A percentile compares a stretch with the other conserved stretches of the same genome.
phyloP scores from a whole-genome alignment of 2,888 invertebrate species.

The Tenthredo scrophulariae region DNA sequence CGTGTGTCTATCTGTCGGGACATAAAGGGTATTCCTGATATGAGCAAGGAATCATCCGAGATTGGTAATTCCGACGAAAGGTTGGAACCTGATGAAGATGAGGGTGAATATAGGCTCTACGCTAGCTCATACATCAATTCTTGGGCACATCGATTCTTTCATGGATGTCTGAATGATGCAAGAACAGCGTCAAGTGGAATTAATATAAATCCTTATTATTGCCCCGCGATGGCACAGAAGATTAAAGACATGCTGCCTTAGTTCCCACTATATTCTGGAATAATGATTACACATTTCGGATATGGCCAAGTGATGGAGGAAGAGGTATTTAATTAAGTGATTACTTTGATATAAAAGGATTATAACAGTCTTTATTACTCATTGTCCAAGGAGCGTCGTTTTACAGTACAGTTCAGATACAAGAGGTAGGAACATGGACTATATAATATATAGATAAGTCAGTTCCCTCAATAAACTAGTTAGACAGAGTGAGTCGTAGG shows the following conservation, averaged over 20 bases:
- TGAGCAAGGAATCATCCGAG: constrained; percentile 15
- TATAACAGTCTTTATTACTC: no score
- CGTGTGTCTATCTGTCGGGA: not conserved
- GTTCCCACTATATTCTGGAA: constrained; percentile 35
- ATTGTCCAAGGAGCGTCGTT: no score
- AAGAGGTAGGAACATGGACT: no score
- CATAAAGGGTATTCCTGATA: constrained; percentile 19
- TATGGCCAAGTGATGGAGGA: no score
- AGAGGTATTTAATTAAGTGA: no score
- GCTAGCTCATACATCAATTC: not conserved
- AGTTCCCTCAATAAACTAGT: no score
- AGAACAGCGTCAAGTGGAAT: not conserved
- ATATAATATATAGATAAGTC: no score
- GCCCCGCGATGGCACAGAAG: constrained; percentile 34
- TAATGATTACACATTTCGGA: constrained; percentile 36
- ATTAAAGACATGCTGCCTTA: constrained; percentile 27
- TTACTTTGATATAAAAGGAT: no score
- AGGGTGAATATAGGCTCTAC: not conserved
- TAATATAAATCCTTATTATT: constrained; percentile 38
- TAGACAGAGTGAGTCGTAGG: no score
- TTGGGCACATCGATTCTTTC: constrained; percentile 17
- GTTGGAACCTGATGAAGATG: not conserved
- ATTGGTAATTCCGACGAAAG: not conserved
- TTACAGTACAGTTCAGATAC: no score
- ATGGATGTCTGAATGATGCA: not conserved